A percentile compares a stretch with the other conserved stretches of the same genome.
Evolutionary conservation across 2,888 invertebrate species (phyloP).

Genomic region (Hypolimnas misippus): DNA sequence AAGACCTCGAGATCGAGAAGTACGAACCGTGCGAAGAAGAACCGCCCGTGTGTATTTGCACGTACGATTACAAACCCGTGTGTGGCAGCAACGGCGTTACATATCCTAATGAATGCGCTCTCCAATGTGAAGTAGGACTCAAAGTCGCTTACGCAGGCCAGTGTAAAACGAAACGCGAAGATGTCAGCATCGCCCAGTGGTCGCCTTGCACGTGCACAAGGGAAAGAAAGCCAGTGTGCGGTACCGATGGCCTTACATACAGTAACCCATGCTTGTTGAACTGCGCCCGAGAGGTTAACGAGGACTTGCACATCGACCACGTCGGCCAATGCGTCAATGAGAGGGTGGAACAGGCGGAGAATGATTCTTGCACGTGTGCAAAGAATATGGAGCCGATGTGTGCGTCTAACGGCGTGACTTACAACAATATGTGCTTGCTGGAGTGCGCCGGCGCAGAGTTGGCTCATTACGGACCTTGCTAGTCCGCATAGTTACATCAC

Average conservation of each 20-base stretch:
- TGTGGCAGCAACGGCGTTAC: slow-evolving; percentile 49
- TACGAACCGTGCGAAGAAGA: slow-evolving; percentile 42
- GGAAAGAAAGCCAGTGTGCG: slow-evolving; percentile 48
- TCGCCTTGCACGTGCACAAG: slow-evolving; percentile 34
- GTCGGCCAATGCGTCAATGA: slow-evolving; percentile 38
- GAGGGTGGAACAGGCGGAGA: background rate
- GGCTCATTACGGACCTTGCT: background rate
- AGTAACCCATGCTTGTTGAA: slow-evolving; percentile 51
- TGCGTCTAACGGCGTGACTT: slow-evolving; percentile 87
- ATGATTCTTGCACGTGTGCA: slow-evolving; percentile 45
- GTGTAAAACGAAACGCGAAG: slow-evolving; percentile 41
- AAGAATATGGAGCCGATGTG: slow-evolving; percentile 80
- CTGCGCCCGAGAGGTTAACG: slow-evolving; percentile 47
- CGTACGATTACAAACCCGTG: slow-evolving; percentile 42
- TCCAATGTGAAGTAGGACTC: slow-evolving; percentile 44
- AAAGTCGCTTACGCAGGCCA: slow-evolving; percentile 33
- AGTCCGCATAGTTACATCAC: background rate
- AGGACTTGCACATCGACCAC: slow-evolving; percentile 39
- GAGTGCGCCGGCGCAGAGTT: slow-evolving; percentile 56
- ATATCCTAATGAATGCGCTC: slow-evolving; percentile 49
- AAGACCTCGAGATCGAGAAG: slow-evolving; percentile 33
- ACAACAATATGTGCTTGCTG: slow-evolving; percentile 85
- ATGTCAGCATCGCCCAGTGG: background rate
- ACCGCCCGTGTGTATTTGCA: slow-evolving; percentile 36
- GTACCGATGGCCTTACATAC: slow-evolving; percentile 48